Evolutionary conservation across 2,797 vertebrate genomes (phyloP), one percentile per base, ranked within the genome.

Genomic region (Hoplostethus atlanticus): DNA sequence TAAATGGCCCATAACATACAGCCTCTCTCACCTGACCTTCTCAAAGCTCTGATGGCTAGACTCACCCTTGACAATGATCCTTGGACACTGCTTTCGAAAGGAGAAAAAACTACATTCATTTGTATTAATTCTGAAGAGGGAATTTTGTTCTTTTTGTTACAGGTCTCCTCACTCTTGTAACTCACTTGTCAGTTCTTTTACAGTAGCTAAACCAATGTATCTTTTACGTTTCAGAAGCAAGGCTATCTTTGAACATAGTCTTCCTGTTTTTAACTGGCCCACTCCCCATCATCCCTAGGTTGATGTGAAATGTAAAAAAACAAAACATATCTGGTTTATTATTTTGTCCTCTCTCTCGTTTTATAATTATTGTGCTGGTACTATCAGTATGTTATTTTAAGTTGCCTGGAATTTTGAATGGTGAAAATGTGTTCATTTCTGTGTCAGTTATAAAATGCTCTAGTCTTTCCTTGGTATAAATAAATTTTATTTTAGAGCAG

Each of bases 401-500:
- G 62, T 65, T 81, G 73, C 64, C 81, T 64, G 57, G 84, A 59
- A 69, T 78, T 87, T 59, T 77, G 42, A 84, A 68, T 58, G 21
- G 21, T 59, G 38, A 76, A 54, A 25, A 52, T 71, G 59, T 76
- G 40, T 70, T 81, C 2, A 31, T 74, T 79, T 73, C 30, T 75
- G 58, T 88, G 68, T 86, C 53, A 60, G 62, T 40, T 28, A 62
- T 78, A 47, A 76, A 73, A 80, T 65, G 59, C 72, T 84, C 68
- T 72, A 61, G 65, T 65, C 53, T 59, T 70, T 11, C 77, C 56
- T 71, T 81, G 67, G 69, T 74, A 61, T 69, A 80, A 90, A 89
- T 88, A 87, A 86, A 87, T 76, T 51, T 84, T 65, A 77, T 71
- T 84, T 81, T 88, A 68, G 77, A 71, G 74, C 62, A 28, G 34